A percentile compares a stretch with the other conserved stretches of the same genome.
phyloP scores from a whole-genome alignment of 2,113 vertebrate species.

The Centrocercus urophasianus region DNA sequence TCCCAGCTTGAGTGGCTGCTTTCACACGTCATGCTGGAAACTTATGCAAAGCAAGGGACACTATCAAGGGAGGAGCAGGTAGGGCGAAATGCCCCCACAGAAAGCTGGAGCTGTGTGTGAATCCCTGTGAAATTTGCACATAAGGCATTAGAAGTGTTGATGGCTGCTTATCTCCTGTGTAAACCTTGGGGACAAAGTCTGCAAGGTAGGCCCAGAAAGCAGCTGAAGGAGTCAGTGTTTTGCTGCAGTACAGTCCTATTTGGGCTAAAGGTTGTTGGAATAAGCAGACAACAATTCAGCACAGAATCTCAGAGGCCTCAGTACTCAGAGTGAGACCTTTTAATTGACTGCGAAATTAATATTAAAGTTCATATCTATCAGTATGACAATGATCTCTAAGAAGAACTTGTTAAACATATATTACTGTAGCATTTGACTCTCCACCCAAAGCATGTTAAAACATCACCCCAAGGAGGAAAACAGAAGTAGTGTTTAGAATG shows the following conservation, averaged over 20 bases:
- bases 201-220: neutral
- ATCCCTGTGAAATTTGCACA: neutral
- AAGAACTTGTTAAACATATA: neutral
- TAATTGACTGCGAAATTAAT: neutral
- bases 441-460: neutral
- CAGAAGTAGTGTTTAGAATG: neutral
- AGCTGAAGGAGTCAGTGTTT: neutral
- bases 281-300: neutral
- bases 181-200: neutral
- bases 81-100: neutral
- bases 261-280: neutral
- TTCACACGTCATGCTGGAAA: neutral
- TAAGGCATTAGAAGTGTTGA: neutral
- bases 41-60: neutral
- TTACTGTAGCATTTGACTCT: neutral
- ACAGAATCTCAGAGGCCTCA: neutral
- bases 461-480: neutral
- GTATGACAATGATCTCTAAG: neutral
- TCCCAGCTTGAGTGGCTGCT: neutral
- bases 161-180: neutral
- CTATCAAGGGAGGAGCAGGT: neutral
- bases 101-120: fast-evolving
- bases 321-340: neutral
- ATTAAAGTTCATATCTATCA: neutral
- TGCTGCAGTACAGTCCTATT: neutral